Base-by-base conservation (phyloP, 1,140 invertebrate species). In the Brachionus plicatilis region DNA sequence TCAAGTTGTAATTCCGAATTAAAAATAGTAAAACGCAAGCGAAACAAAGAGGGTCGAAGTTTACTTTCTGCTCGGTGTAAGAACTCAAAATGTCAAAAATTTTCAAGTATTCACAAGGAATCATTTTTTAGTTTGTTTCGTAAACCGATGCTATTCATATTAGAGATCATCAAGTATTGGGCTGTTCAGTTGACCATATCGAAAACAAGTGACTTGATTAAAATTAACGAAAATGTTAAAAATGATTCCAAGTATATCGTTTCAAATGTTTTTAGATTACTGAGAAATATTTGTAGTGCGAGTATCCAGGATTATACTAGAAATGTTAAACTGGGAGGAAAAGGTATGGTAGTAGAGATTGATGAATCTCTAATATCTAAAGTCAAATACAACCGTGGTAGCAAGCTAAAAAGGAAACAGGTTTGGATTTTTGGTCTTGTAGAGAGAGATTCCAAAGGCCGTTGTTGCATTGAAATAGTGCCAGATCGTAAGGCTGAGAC, bases 21-120 rank as follows among this genome's bases (percentile, higher is more conserved):
- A 37, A 70, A 70, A 70, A 70, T 70, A 12, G 29, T 70, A 37
- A 70, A 70, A 27, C 66, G 66, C 29, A 70, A 70, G 29, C 66
- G 66, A 33, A 37, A 37, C 66, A 70, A 70, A 70, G 66, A 70
- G 8, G 66, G 27, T 70, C 66, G 20, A 33, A 70, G 24, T 70
- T 70, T 70, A 70, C 66, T 70, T 70, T 70, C 66, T 33, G 66
- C 20, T 70, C 66, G 66, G 20, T 70, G 66, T 70, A 70, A 24
- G 9, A 70, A 70, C n/a, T 70, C 66, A 33, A 70, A 70, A n/a
- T 29, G 66, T 33, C 66, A 70, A 70, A 70, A 70, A 70, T 70
- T 33, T 29, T 29, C 20, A 24, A 70, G 66, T 70, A 33, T 70
- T 70, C 12, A 7, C 8, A 70, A 33, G 29, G 27, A 70, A 12